These are phyloP conservation scores for Orthonychiurus folsomi DNA, from an alignment of 2,888 invertebrate genomes.

Conservation along the genomic window DNA sequence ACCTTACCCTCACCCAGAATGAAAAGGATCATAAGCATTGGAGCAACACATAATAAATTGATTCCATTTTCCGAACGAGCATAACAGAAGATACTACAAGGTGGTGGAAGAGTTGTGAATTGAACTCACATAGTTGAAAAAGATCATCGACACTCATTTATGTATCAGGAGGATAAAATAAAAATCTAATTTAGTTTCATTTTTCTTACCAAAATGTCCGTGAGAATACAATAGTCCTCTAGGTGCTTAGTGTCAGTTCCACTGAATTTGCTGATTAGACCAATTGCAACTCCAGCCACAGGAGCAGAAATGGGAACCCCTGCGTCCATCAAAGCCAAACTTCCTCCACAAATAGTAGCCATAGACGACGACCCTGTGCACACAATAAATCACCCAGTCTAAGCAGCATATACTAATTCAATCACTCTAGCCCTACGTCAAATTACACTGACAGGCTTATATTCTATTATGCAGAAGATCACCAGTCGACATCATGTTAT, in stretches of 20 bases:
- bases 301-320: constrained; percentile 71
- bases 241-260: constrained; percentile 54
- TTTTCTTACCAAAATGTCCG: constrained; percentile 85
- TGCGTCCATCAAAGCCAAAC: constrained; percentile 90
- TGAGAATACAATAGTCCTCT: constrained; percentile 70
- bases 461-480: too few species aligned
- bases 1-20: neutral
- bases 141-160: too few species aligned
- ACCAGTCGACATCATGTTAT: too few species aligned
- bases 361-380: constrained; percentile 95
- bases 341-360: constrained; percentile 95
- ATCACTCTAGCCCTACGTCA: too few species aligned
- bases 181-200: too few species aligned
- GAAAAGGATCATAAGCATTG: neutral
- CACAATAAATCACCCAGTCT: constrained; percentile 14
- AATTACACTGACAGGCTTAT: too few species aligned
- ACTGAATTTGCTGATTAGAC: constrained; percentile 62
- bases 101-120: too few species aligned
- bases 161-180: too few species aligned
- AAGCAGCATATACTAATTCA: too few species aligned
- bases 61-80: too few species aligned
- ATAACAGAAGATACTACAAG: too few species aligned
- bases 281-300: constrained; percentile 91
- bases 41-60: neutral
- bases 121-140: too few species aligned